Conservation (phyloP, 2,113 vertebrate genomes). For the Laticauda laticaudata region DNA sequence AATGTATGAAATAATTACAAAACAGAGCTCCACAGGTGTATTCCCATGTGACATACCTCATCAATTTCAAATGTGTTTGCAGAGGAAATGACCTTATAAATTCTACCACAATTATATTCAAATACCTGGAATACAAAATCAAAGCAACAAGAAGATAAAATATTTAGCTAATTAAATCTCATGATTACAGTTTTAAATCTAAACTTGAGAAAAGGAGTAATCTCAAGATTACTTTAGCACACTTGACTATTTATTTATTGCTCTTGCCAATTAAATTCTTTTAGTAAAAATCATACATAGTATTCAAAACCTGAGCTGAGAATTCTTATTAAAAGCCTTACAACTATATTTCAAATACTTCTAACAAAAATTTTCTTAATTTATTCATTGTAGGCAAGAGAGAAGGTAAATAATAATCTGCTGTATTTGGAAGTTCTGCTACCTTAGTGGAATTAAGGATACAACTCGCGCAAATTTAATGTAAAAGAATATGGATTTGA, state of each 20-base stretch:
- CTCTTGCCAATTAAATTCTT: background rate
- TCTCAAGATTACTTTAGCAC: background rate
- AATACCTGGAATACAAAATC: background rate
- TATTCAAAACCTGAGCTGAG: background rate
- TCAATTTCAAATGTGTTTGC: background rate
- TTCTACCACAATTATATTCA: background rate
- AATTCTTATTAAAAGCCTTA: background rate
- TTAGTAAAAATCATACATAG: background rate
- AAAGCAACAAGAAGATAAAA: background rate
- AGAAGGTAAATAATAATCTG: background rate
- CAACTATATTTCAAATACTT: background rate
- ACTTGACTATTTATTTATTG: conserved; percentile 12
- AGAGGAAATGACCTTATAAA: background rate
- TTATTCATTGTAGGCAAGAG: background rate
- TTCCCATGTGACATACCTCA: background rate
- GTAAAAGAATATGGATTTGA: background rate
- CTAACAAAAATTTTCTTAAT: background rate
- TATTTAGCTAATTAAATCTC: background rate
- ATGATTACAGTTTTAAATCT: background rate
- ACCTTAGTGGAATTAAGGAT: background rate
- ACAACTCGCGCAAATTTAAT: background rate
- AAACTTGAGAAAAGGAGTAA: background rate
- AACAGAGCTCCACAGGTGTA: background rate
- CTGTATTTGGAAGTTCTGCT: background rate
- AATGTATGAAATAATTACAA: background rate